Percentiles rank a stretch among this genome's conserved stretches.
phyloP scores from a whole-genome alignment of 2,888 invertebrate species.

The Hirtodrosophila histrioides region DNA sequence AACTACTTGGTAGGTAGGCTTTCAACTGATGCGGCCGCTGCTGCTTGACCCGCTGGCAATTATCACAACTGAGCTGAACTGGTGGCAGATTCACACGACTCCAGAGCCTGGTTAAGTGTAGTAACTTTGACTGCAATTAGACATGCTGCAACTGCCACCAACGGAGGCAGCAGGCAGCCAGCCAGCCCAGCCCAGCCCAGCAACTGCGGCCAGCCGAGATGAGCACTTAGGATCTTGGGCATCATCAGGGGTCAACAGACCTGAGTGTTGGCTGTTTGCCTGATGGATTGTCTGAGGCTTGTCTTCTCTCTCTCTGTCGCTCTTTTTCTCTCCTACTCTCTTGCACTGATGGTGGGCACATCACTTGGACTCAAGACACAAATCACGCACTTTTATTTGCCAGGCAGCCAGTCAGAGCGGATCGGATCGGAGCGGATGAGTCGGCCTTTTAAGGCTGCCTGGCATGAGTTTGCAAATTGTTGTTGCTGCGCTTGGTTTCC shows the following conservation, averaged over 20 bases:
- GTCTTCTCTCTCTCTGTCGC: constrained; percentile 26
- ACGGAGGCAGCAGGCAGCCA: constrained; percentile 25
- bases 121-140: constrained; percentile 72
- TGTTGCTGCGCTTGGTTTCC: constrained; percentile 60
- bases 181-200: too few relatives aligned
- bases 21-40: constrained; percentile 35
- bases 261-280: constrained; percentile 52
- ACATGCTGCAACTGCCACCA: constrained; percentile 68
- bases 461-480: constrained; percentile 78
- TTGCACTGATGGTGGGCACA: constrained; percentile 64
- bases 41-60: constrained; percentile 70
- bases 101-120: constrained; percentile 37
- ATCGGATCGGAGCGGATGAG: constrained; percentile 53
- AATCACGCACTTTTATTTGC: constrained; percentile 74
- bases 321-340: constrained; percentile 31
- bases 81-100: constrained; percentile 65
- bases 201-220: constrained; percentile 5
- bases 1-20: constrained; percentile 8
- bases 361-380: constrained; percentile 61
- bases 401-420: constrained; percentile 20
- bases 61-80: constrained; percentile 53
- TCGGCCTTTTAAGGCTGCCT: constrained; percentile 76
- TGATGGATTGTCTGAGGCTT: constrained; percentile 69
- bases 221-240: constrained; percentile 9
- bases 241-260: constrained; percentile 72